These are phyloP conservation scores for Heterodera schachtii DNA, from an alignment of 1,140 invertebrate genomes.

Conservation along the genomic window DNA sequence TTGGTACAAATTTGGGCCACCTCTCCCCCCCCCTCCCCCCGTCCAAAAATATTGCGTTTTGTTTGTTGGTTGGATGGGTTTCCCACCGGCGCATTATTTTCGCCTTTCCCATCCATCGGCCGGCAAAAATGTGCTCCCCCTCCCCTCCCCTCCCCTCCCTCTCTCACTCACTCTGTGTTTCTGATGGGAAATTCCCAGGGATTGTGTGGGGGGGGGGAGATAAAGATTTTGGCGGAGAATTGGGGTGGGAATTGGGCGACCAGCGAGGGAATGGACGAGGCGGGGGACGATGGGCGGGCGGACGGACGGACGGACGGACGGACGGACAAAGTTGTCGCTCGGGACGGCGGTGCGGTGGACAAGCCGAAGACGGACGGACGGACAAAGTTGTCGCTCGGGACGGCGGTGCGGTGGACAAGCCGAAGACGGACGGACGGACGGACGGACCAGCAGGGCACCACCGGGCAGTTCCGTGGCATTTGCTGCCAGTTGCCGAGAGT, in stretches of 20 bases:
- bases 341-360: not conserved
- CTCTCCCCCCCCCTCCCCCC: too few relatives aligned
- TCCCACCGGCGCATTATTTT: not conserved
- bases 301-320: not conserved
- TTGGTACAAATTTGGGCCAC: not conserved
- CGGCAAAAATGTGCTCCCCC: not conserved
- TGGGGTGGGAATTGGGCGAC: not conserved
- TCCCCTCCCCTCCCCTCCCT: too few relatives aligned
- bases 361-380: too few relatives aligned
- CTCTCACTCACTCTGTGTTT: not conserved
- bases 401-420: too few relatives aligned
- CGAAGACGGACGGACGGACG: too few relatives aligned
- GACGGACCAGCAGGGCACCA: too few relatives aligned
- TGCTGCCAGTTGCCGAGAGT: not conserved
- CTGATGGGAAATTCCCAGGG: not conserved
- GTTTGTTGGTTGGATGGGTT: not conserved
- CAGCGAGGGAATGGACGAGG: too few relatives aligned
- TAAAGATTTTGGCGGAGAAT: conserved; percentile 2
- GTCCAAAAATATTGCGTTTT: not conserved
- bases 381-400: not conserved
- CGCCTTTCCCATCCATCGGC: not conserved
- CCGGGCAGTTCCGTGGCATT: too few relatives aligned
- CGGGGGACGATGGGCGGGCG: too few relatives aligned
- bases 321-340: not conserved
- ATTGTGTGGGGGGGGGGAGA: not conserved